Conservation (phyloP, 2,888 invertebrate genomes). For the Cynaeus angustus region DNA sequence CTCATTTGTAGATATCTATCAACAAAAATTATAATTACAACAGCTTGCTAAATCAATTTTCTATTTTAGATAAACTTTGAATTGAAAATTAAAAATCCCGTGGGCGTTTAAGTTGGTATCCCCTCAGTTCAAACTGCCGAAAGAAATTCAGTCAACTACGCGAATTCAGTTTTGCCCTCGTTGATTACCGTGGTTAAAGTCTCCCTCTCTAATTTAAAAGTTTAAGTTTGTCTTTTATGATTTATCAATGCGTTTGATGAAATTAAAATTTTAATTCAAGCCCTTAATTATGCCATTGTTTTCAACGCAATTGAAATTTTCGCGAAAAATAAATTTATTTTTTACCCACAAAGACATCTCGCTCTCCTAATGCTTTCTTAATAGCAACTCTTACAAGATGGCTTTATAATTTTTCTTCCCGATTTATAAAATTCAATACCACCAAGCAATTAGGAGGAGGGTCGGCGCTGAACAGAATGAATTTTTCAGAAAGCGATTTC, state of each 20-base stretch:
- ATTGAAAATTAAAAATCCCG: no score
- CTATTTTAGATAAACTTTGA: no score
- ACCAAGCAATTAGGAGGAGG: constrained; percentile 42
- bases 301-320: constrained; percentile 15
- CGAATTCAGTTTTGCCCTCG: no score
- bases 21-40: not conserved
- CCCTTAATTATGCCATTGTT: no score
- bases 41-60: not conserved
- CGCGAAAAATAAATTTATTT: constrained; percentile 6
- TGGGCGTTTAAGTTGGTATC: no score
- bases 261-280: constrained; percentile 44
- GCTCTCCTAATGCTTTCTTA: constrained; percentile 52
- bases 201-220: constrained; percentile 39
- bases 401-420: constrained; percentile 53
- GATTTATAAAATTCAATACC: constrained; percentile 51
- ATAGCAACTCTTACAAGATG: constrained; percentile 41
- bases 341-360: constrained; percentile 43
- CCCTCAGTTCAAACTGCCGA: not conserved
- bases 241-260: constrained; percentile 42
- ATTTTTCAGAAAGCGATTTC: constrained; percentile 46
- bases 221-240: constrained; percentile 42
- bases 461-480: constrained; percentile 19
- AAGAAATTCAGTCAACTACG: constrained; percentile 30
- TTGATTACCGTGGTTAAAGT: constrained; percentile 34
- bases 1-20: not conserved